Conservation (phyloP, 2,113 vertebrate genomes). For the Mobula hypostoma region DNA sequence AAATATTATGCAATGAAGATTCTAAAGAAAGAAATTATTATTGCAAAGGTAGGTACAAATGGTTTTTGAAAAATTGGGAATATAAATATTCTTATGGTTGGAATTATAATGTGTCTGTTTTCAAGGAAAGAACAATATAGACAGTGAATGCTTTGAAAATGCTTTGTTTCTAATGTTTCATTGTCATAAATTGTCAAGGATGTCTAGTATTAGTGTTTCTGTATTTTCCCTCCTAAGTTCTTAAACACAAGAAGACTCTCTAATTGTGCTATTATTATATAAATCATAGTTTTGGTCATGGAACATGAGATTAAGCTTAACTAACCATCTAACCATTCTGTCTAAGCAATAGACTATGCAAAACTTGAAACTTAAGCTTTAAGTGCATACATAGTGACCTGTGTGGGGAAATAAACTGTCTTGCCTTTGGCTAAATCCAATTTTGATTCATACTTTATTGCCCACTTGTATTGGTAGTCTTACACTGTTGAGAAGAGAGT, state of each 20-base stretch:
- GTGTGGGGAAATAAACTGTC: neutral
- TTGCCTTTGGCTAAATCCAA: neutral
- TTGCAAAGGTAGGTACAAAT: slow-evolving; percentile 77
- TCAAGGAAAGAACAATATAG: neutral
- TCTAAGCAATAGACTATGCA: neutral
- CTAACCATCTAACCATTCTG: neutral
- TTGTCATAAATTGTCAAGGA: neutral
- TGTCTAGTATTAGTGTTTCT: neutral
- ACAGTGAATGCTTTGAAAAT: neutral
- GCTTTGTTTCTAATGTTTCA: neutral
- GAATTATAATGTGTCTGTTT: slow-evolving; percentile 8
- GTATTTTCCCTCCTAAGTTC: neutral
- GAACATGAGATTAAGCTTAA: neutral
- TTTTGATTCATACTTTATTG: neutral
- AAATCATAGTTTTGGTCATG: neutral
- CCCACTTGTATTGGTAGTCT: neutral
- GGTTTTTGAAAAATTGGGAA: neutral
- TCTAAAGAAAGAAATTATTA: slow-evolving; percentile 96
- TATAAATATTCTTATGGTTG: neutral
- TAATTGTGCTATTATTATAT: neutral
- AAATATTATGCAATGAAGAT: slow-evolving; percentile 99
- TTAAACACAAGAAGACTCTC: neutral
- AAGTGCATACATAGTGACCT: neutral
- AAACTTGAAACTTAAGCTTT: neutral
- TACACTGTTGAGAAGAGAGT: neutral